These are phyloP conservation scores for Gorsachius magnificus DNA, from an alignment of 2,797 vertebrate species.

Conservation along the genomic window DNA sequence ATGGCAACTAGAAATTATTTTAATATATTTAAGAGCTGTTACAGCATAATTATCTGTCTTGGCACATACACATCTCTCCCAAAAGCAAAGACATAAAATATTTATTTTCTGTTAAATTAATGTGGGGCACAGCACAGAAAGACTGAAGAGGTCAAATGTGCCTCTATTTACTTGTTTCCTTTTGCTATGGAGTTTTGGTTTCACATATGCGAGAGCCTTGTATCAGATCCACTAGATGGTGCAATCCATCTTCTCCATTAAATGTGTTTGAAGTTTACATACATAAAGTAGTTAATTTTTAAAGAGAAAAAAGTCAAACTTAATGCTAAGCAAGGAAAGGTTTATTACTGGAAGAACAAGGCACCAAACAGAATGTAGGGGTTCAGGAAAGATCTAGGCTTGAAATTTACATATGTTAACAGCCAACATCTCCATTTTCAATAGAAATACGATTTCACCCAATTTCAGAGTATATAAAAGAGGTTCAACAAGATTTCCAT, in stretches of 20 bases:
- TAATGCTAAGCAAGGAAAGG: not conserved
- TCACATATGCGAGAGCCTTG: not conserved
- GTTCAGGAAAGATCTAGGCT: not conserved
- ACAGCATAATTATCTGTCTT: not conserved
- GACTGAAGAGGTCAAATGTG: not conserved
- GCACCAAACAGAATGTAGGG: not conserved
- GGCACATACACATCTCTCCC: not conserved
- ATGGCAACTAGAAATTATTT: not conserved
- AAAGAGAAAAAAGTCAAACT: not conserved
- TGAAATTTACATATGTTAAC: not conserved
- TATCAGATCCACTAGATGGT: constrained; percentile 75
- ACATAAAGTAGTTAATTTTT: not conserved
- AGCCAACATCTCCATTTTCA: not conserved
- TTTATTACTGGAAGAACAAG: not conserved
- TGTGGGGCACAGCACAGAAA: not conserved
- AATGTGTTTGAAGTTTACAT: not conserved
- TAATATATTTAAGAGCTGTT: not conserved
- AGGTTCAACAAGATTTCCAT: not conserved
- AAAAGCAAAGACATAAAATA: not conserved
- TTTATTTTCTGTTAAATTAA: not conserved
- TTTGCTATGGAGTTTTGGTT: not conserved
- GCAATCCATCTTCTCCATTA: constrained; percentile 70
- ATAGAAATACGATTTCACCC: not conserved
- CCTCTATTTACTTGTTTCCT: not conserved
- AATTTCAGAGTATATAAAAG: not conserved